phyloP scores from a whole-genome alignment of 2,113 vertebrate genomes.

The Prunella himalayana region DNA sequence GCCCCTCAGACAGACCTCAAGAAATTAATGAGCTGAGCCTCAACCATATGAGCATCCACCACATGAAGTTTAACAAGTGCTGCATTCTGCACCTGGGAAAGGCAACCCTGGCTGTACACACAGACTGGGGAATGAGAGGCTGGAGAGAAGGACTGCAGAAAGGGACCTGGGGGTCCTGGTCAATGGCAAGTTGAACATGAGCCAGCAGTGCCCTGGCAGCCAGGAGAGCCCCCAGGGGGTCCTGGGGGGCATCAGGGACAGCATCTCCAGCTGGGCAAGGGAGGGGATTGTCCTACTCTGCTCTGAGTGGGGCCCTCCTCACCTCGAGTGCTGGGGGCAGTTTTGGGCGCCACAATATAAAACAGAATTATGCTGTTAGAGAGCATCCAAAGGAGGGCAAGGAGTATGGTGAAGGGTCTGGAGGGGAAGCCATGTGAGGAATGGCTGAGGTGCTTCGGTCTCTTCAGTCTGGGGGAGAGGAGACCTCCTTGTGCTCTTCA shows the following conservation, averaged over 20 bases:
- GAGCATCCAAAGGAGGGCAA: neutral
- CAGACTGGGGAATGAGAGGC: neutral
- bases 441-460: rapidly evolving
- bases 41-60: neutral
- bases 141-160: rapidly evolving
- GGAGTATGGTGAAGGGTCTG: rapidly evolving
- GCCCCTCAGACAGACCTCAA: neutral
- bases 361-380: rapidly evolving
- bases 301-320: rapidly evolving
- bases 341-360: rapidly evolving
- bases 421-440: rapidly evolving
- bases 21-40: neutral
- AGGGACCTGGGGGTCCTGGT: neutral
- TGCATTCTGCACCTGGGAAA: neutral
- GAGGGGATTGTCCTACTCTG: neutral
- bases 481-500: rapidly evolving
- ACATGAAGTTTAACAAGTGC: neutral
- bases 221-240: rapidly evolving
- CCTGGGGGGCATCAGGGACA: rapidly evolving
- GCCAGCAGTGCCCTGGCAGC: neutral
- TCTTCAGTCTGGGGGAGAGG: neutral
- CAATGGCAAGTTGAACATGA: rapidly evolving
- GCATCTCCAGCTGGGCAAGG: rapidly evolving
- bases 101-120: neutral
- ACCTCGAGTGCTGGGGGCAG: rapidly evolving